Evolutionary conservation across 2,888 invertebrate genomes (phyloP).

Genomic region (Adelognathus sp.): DNA sequence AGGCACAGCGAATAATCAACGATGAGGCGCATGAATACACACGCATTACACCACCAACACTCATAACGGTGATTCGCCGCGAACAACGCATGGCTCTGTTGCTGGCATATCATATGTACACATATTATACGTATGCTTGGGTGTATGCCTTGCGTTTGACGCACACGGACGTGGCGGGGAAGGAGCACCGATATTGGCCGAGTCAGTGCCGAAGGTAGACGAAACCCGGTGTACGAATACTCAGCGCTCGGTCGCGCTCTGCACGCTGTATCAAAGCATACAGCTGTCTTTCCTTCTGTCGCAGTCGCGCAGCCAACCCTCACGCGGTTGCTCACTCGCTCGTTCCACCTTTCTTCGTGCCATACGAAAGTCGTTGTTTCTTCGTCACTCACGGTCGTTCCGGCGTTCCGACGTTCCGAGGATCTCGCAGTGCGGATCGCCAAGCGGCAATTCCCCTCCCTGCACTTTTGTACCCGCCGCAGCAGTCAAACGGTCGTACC

Average conservation of each 20-base stretch:
- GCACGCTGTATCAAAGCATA: background rate
- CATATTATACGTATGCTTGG: background rate
- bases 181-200: background rate
- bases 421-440: conserved; percentile 13
- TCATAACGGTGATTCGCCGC: background rate
- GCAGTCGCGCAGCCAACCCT: background rate
- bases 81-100: background rate
- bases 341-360: background rate
- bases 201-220: conserved; percentile 14
- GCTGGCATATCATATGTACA: background rate
- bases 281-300: background rate
- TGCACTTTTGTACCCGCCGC: conserved; percentile 40
- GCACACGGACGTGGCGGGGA: background rate
- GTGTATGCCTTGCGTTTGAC: background rate
- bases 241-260: background rate
- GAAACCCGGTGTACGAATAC: background rate
- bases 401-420: background rate
- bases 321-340: background rate
- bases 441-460: conserved; percentile 49
- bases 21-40: background rate
- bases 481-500: conserved; percentile 55
- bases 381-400: background rate
- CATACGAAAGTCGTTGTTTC: conserved; percentile 2
- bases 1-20: background rate
- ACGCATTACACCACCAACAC: background rate